Base-by-base conservation (phyloP, 92 coral and sea anemone genomes). In the Desmophyllum pertusum region DNA sequence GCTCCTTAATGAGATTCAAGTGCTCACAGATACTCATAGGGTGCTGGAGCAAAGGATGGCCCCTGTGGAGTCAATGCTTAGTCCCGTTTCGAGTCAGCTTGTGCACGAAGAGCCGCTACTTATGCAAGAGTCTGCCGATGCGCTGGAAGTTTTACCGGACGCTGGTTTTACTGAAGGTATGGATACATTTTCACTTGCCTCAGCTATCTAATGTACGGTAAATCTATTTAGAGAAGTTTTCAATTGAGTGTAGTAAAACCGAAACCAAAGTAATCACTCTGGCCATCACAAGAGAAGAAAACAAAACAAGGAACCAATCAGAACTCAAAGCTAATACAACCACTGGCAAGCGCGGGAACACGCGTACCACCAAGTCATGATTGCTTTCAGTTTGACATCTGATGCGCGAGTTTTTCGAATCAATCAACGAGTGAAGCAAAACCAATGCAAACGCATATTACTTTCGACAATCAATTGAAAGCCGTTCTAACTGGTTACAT, bases 61-160 rank as follows among this genome's bases (percentile, higher is more conserved):
- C 66, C 81, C 83, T 15, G 17, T 65, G 46, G 97, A 91, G 77
- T 89, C 93, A 33, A 80, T 76, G 6, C 78, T 91, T 35, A 80
- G 89, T 23, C 87, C 90, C 19, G 66, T 85, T 13, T 82, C 87
- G n/a, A 88, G 89, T 61, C 89, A 88, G 70, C 88, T 88, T 42
- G 88, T 91, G 21, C 92, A 94, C 35, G 98, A 94, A 75, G 95
- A 94, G 63, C 93, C 97, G 2, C 66, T 91, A 36, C 52, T 94
- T 48, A 81, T 86, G 73, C 85, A 84, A 71, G 78, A 91, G 73
- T 65, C 90, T 73, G 93, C 74, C 10, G 92, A 91, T 50, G 76
- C 85, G 64, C 83, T 94, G 59, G 95, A 94, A 42, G 95, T 87
- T 61, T 78, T 92, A 21, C 98, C 98, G 15, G 88, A 76, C 25